These are phyloP conservation scores for Achroia grisella DNA, from an alignment of 1,140 invertebrate species.

Conservation along the genomic window DNA sequence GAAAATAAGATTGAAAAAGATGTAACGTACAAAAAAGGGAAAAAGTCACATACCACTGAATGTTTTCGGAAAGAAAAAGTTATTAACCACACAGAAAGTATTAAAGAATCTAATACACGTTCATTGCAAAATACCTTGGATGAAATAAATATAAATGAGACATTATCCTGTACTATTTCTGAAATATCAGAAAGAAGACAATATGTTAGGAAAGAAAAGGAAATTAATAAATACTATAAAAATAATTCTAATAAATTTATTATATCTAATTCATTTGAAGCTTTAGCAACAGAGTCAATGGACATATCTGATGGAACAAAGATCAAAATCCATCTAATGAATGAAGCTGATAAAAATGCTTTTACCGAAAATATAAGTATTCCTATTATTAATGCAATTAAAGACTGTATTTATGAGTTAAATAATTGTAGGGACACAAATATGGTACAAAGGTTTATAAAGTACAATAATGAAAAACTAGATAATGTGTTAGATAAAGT, in stretches of 20 bases:
- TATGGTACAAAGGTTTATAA: slow-evolving; percentile 25
- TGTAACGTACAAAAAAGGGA: slow-evolving; percentile 14
- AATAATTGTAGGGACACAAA: slow-evolving; percentile 16
- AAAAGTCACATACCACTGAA: neutral
- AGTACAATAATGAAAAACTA: slow-evolving; percentile 35
- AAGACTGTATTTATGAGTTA: slow-evolving; percentile 36
- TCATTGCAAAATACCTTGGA: slow-evolving; percentile 47
- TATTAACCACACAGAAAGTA: slow-evolving; percentile 19
- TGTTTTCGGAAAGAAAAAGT: slow-evolving; percentile 15
- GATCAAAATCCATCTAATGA: slow-evolving; percentile 62
- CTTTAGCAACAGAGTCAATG: slow-evolving; percentile 38
- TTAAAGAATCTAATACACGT: slow-evolving; percentile 31
- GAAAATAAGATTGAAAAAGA: slow-evolving; percentile 13
- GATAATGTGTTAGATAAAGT: slow-evolving; percentile 39
- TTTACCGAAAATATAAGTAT: slow-evolving; percentile 41
- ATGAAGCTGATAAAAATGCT: slow-evolving; percentile 42
- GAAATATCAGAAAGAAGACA: slow-evolving; percentile 40
- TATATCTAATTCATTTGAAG: slow-evolving; percentile 49
- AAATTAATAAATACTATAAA: slow-evolving; percentile 21
- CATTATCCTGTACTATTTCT: slow-evolving; percentile 43
- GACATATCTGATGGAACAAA: slow-evolving; percentile 26
- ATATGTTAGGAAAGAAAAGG: slow-evolving; percentile 21
- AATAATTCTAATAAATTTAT: slow-evolving; percentile 25
- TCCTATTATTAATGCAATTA: slow-evolving; percentile 40
- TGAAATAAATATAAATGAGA: slow-evolving; percentile 45